phyloP scores from a whole-genome alignment of 2,797 vertebrate genomes.

The Arrhamphus sclerolepis region DNA sequence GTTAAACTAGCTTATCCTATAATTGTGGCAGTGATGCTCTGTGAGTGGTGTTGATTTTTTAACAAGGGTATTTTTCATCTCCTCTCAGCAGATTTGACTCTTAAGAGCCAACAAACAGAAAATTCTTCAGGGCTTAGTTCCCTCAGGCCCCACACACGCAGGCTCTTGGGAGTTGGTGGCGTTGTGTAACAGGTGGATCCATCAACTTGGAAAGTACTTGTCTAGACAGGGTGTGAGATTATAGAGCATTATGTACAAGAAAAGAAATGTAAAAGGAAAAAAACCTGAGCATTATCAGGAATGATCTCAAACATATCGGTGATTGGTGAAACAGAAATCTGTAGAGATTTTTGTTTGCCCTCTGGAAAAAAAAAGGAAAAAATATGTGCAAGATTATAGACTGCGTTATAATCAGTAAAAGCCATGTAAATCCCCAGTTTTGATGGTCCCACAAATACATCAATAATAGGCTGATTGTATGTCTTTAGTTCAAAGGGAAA shows the following conservation, averaged over 20 bases:
- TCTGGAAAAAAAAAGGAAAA: constrained; percentile 15
- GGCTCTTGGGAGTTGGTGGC: constrained; percentile 16
- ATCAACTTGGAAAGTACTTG: constrained; percentile 40
- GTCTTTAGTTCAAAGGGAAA: constrained; percentile 33
- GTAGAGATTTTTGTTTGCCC: constrained; percentile 21
- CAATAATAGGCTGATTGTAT: constrained; percentile 42
- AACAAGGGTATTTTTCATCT: constrained; percentile 1
- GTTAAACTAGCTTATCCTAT: too few species aligned
- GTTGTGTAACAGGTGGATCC: constrained; percentile 46
- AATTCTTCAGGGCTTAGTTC: constrained; percentile 30
- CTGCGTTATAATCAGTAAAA: constrained; percentile 35
- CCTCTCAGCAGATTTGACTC: constrained; percentile 21
- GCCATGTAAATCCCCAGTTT: constrained; percentile 30
- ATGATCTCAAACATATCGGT: constrained; percentile 12
- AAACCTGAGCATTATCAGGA: constrained; percentile 6
- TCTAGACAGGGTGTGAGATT: constrained; percentile 50
- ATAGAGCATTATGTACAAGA: constrained; percentile 8
- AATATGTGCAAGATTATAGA: constrained; percentile 3
- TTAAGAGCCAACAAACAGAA: constrained; percentile 12
- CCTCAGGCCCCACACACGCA: neutral
- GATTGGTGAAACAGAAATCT: constrained; percentile 8
- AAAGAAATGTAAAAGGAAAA: constrained; percentile 6
- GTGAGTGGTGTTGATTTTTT: constrained; percentile 8
- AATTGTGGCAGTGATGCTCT: neutral
- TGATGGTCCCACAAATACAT: constrained; percentile 52